A percentile compares a stretch with the other conserved stretches of the same genome.
phyloP scores from a whole-genome alignment of 2,113 vertebrate species.

The Mohoua ochrocephala region DNA sequence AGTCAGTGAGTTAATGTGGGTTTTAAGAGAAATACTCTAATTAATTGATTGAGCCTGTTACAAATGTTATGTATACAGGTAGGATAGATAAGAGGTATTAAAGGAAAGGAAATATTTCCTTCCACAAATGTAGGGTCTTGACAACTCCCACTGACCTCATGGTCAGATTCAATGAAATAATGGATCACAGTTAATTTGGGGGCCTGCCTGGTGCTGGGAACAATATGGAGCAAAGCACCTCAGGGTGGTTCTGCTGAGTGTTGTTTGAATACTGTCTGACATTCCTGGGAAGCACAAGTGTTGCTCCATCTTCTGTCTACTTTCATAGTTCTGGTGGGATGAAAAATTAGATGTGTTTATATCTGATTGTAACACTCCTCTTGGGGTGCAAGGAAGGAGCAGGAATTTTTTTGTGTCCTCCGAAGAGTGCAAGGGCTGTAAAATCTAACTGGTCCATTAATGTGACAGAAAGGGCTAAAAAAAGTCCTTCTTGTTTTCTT shows the following conservation, averaged over 20 bases:
- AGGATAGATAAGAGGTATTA: neutral
- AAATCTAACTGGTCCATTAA: neutral
- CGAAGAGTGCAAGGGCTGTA: neutral
- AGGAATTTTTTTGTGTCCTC: neutral
- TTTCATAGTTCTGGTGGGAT: neutral
- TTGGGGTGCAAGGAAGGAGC: neutral
- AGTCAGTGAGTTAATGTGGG: neutral
- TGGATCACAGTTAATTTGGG: neutral
- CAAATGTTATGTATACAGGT: neutral
- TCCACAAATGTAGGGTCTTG: neutral
- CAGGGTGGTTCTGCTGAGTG: slow-evolving; percentile 9
- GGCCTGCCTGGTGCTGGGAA: neutral
- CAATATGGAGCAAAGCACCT: neutral
- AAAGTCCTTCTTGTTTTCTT: neutral
- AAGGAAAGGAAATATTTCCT: neutral
- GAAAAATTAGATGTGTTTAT: neutral
- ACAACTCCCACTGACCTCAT: neutral
- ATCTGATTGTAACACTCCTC: neutral
- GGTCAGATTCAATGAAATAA: neutral
- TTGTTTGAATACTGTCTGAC: slow-evolving; percentile 26
- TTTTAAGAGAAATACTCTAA: neutral
- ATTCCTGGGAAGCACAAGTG: neutral
- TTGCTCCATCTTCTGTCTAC: slow-evolving; percentile 1
- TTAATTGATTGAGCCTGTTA: neutral
- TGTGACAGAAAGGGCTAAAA: neutral